A percentile compares a stretch with the other conserved stretches of the same genome.
phyloP scores from a whole-genome alignment of 2,797 vertebrate species.

The Enteromius argenteus region DNA sequence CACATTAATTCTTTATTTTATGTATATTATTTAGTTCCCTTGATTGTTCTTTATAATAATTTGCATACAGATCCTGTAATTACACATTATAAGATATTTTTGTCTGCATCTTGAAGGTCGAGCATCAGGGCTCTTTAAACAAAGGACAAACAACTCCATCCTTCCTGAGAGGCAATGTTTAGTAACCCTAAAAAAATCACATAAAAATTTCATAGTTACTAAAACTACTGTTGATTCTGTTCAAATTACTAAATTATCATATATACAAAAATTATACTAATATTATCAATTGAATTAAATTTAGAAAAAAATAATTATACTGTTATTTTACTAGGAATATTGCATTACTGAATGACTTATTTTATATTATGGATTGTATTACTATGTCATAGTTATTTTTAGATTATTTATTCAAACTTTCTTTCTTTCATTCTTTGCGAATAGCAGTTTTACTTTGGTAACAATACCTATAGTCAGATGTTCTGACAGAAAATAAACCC shows the following conservation, averaged over 20 bases:
- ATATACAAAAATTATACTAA: too few species aligned
- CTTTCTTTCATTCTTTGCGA: background rate
- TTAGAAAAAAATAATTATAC: background rate
- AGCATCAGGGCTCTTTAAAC: background rate
- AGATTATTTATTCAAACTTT: background rate
- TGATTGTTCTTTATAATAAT: background rate
- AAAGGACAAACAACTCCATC: slow-evolving; percentile 10
- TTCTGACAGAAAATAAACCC: background rate
- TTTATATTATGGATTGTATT: background rate
- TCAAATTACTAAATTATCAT: background rate
- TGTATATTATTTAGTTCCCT: too few species aligned
- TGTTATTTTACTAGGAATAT: background rate
- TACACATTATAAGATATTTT: background rate
- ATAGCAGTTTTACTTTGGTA: background rate
- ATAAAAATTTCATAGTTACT: background rate
- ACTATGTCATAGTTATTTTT: background rate
- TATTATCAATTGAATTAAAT: background rate
- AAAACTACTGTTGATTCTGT: background rate
- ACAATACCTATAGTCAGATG: background rate
- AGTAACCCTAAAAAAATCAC: background rate
- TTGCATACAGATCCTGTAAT: background rate
- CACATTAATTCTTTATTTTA: background rate
- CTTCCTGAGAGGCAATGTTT: background rate
- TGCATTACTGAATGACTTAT: background rate
- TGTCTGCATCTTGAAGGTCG: slow-evolving; percentile 10